Conservation (phyloP, 2,797 vertebrate species). For the Lemur catta region DNA sequence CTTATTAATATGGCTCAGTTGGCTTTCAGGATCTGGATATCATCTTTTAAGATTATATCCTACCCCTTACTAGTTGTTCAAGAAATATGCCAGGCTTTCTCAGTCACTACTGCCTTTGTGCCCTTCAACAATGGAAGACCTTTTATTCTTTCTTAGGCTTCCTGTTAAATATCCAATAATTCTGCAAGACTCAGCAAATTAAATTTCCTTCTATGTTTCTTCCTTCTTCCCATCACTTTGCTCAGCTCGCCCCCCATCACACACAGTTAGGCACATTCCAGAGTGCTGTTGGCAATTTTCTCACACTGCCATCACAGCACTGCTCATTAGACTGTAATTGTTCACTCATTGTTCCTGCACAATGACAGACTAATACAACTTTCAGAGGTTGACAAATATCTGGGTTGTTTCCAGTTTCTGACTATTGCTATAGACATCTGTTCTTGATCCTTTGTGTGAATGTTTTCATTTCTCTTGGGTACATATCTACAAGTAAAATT, state of each 20-base stretch:
- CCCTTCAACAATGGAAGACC: not conserved
- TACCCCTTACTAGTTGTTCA: not conserved
- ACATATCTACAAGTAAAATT: not conserved
- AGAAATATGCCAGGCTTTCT: not conserved
- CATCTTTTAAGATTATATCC: not conserved
- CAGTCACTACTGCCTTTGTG: not conserved
- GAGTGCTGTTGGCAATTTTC: not conserved
- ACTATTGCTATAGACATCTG: not conserved
- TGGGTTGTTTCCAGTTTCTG: not conserved
- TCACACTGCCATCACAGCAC: not conserved
- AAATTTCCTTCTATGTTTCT: not conserved
- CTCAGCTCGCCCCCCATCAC: not conserved
- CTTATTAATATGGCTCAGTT: not conserved
- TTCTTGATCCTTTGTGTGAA: not conserved
- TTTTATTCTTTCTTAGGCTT: not conserved
- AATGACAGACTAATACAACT: not conserved
- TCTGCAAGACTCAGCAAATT: not conserved
- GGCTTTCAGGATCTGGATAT: not conserved
- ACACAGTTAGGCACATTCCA: not conserved
- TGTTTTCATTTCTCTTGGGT: slow-evolving; percentile 1
- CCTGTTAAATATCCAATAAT: not conserved
- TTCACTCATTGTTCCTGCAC: not conserved
- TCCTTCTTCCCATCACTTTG: not conserved
- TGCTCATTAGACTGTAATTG: not conserved
- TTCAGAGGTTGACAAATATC: not conserved